Evolutionary conservation across 2,113 vertebrate species (phyloP).

Genomic region (Sphaerodactylus townsendi): DNA sequence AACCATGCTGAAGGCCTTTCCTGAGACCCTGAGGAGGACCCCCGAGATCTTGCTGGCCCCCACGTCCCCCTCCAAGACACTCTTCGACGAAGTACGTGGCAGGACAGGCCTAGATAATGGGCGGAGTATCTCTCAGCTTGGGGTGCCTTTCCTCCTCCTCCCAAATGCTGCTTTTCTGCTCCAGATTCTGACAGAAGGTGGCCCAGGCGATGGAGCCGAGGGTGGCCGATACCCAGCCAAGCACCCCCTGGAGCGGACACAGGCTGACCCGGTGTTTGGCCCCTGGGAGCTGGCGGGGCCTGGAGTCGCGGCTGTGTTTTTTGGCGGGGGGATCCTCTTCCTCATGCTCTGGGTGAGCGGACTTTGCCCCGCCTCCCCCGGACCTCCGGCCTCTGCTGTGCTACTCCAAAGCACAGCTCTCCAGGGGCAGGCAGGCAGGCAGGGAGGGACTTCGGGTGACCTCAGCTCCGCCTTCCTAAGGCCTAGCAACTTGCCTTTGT

Average conservation of each 20-base stretch:
- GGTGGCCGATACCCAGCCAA: background rate
- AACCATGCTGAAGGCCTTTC: constrained; percentile 89
- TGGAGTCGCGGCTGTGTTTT: constrained; percentile 73
- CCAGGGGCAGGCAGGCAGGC: too few species aligned
- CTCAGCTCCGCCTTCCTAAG: too few species aligned
- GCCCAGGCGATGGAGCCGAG: background rate
- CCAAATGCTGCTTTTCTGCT: background rate
- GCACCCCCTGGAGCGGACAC: constrained; percentile 23
- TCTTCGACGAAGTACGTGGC: constrained; percentile 70
- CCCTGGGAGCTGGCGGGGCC: constrained; percentile 77
- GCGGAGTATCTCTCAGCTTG: background rate
- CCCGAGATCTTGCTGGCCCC: constrained; percentile 76
- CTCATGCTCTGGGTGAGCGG: constrained; percentile 73
- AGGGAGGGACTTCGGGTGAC: too few species aligned
- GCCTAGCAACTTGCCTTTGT: too few species aligned
- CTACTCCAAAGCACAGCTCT: too few species aligned
- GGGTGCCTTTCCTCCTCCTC: background rate
- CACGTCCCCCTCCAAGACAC: constrained; percentile 13
- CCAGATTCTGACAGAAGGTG: constrained; percentile 61
- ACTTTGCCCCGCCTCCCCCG: background rate
- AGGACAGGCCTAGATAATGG: background rate
- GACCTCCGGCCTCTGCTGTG: too few species aligned
- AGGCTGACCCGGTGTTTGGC: constrained; percentile 56
- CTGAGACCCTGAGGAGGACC: constrained; percentile 72
- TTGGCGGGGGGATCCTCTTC: constrained; percentile 84